Evolutionary conservation across 2,113 vertebrate species (phyloP).

Genomic region (Aramus guarauna): DNA sequence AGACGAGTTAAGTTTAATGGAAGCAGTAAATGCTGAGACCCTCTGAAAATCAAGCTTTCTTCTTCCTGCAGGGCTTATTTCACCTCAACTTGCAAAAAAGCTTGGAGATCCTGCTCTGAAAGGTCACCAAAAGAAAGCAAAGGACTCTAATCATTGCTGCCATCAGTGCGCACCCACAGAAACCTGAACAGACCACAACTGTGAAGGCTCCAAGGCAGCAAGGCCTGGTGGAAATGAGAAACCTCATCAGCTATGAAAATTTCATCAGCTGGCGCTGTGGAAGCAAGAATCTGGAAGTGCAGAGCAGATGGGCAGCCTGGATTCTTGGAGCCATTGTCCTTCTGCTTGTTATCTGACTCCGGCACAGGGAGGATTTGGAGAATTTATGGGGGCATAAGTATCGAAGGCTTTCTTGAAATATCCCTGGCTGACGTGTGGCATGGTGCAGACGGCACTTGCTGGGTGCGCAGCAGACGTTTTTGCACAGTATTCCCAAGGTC

Average conservation of each 20-base stretch:
- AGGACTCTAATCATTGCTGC: background rate
- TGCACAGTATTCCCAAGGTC: constrained; percentile 51
- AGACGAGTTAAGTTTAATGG: background rate
- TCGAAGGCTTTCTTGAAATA: constrained; percentile 70
- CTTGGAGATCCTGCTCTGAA: background rate
- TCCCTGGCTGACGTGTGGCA: constrained; percentile 59
- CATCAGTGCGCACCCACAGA: background rate
- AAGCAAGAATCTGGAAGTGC: constrained; percentile 69
- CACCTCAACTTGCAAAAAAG: background rate
- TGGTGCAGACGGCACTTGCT: background rate
- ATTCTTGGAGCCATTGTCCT: constrained; percentile 77
- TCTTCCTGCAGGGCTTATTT: background rate
- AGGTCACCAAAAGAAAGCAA: background rate
- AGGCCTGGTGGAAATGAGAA: constrained; percentile 56
- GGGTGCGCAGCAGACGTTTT: background rate
- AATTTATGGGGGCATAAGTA: constrained; percentile 78
- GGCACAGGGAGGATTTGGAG: constrained; percentile 65
- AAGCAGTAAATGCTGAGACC: background rate
- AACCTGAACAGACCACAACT: constrained; percentile 66
- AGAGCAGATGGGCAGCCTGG: constrained; percentile 79
- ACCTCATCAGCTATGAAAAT: constrained; percentile 74
- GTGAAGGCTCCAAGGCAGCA: constrained; percentile 53
- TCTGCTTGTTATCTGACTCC: constrained; percentile 76
- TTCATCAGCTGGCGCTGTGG: constrained; percentile 73
- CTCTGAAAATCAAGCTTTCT: background rate